Conservation (phyloP, 2,888 invertebrate species). For the Drosophila mimetica region DNA sequence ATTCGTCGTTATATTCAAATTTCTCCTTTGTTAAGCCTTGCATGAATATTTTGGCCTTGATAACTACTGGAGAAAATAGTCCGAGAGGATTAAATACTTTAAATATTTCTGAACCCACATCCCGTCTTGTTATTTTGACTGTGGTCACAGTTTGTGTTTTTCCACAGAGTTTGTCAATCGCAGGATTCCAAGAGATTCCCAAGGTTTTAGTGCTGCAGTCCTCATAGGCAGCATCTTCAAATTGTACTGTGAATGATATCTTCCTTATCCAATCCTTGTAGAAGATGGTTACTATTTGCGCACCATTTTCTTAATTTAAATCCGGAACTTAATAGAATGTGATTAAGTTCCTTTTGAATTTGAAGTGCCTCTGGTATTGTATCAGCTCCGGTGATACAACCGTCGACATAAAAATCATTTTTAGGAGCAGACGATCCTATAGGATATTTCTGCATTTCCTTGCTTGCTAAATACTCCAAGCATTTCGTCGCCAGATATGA, state of each 20-base stretch:
- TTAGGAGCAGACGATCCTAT: too few relatives aligned
- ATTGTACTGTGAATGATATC: background rate
- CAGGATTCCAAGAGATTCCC: too few relatives aligned
- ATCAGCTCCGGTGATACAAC: background rate
- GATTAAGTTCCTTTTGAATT: background rate
- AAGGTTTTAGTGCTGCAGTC: background rate
- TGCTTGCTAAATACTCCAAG: background rate
- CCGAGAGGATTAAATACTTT: too few relatives aligned
- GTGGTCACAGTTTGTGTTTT: background rate
- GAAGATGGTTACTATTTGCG: too few relatives aligned
- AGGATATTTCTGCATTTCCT: background rate
- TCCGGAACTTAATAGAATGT: background rate
- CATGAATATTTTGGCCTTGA: too few relatives aligned
- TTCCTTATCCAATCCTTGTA: background rate
- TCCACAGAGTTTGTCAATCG: too few relatives aligned
- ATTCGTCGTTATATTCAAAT: too few relatives aligned
- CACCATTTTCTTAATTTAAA: background rate
- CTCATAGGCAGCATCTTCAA: background rate
- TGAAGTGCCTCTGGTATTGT: slow-evolving; percentile 1
- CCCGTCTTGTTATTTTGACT: background rate
- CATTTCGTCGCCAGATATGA: background rate
- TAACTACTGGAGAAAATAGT: too few relatives aligned
- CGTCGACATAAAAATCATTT: too few relatives aligned
- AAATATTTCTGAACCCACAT: too few relatives aligned
- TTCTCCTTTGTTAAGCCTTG: too few relatives aligned